Percentiles rank a stretch among this genome's conserved stretches.
phyloP scores from a whole-genome alignment of 1,140 invertebrate genomes.

The Hetaerina americana region DNA sequence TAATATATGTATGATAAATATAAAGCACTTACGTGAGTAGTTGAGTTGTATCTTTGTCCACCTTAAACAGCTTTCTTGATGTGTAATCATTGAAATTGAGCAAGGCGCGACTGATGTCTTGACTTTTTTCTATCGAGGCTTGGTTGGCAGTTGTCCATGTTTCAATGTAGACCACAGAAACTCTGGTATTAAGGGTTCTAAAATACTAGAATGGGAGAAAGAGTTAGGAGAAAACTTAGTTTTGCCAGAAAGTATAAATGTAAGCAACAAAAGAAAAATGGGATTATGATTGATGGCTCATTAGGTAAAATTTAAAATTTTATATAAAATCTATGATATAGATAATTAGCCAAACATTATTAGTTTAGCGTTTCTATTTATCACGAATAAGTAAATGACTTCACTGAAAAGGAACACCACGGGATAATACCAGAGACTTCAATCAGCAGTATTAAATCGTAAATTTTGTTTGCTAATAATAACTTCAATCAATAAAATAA shows the following conservation, averaged over 20 bases:
- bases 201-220: conserved; percentile 58
- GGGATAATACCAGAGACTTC: no score
- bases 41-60: conserved; percentile 80
- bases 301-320: conserved; percentile 2
- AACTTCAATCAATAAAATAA: no score
- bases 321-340: no score
- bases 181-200: conserved; percentile 79
- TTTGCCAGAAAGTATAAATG: background rate
- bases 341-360: no score
- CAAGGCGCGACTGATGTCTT: conserved; percentile 75
- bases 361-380: no score
- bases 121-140: conserved; percentile 60
- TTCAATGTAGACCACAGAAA: conserved; percentile 91
- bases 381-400: no score
- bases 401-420: no score
- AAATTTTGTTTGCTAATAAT: no score
- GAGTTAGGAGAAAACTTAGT: conserved; percentile 7
- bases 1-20: conserved; percentile 35
- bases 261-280: background rate
- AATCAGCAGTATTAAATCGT: no score
- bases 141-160: conserved; percentile 86
- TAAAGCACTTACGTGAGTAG: conserved; percentile 66
- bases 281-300: background rate
- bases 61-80: conserved; percentile 62
- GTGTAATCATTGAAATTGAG: conserved; percentile 83